Evolutionary conservation across 2,797 vertebrate species (phyloP), one percentile per base, ranked within the genome.

Genomic region (Galagoides demidoff): DNA sequence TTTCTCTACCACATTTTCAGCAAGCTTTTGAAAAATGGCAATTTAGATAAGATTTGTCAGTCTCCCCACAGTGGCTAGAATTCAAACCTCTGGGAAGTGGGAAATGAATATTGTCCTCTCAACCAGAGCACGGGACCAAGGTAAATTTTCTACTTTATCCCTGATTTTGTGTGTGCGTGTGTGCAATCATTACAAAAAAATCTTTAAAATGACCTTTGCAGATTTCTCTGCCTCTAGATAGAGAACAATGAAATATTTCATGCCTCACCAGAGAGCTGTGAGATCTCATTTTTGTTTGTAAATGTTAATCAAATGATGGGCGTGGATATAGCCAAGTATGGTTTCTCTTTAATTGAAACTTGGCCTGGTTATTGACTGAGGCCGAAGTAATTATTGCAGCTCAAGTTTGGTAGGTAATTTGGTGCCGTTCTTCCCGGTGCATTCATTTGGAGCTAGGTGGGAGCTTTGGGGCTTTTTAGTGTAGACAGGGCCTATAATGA

Each of bases 341-440:
- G 31, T 34, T 94, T 95, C 61, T 86, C 70, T 85, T n/a, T 95
- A 74, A 96, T 94, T 96, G 95, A 81, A 95, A 96, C 96, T 45
- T 20, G 14, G 61, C 29, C 74, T 45, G 37, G 85, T 96, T 90
- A 79, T 87, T 93, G 95, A 85, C 92, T 14, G 43, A 90, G 57
- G 78, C 52, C 94, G 71, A n/a, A 89, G 43, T 52, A 89, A 91
- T 92, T 77, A 89, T 74, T 52, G 37, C 13, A 61, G 77, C 43
- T 61, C 45, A 45, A 71, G 64, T 84, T 87, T 66, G 45, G 34
- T 85, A 2, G 89, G 13, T 94, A 89, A 91, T 96, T 90, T 16
- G 34, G 66, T 81, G 55, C n/a, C 31, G 8, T 52, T 90, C 71
- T 94, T 81, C n/a, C 23, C 22, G 95, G 55, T 70, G 91, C 83